Base-by-base conservation (phyloP, 2,888 invertebrate species). In the Brenthis daphne region DNA sequence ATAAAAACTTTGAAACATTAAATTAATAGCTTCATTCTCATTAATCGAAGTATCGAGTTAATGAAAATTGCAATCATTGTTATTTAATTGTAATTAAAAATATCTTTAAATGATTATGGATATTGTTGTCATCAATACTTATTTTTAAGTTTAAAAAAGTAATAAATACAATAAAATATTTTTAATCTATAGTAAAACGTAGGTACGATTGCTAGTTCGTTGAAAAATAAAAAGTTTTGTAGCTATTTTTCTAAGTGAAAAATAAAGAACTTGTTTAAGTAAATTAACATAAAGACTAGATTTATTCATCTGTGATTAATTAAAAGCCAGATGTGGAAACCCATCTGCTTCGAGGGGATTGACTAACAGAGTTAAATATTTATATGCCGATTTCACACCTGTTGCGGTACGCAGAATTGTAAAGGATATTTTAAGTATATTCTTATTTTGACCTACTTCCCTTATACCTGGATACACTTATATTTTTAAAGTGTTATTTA, bases 301-400 rank as follows among this genome's bases (percentile, higher is more conserved):
- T 53, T 37, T 51, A 63, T 37, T 12, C 11, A 13, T 12, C 37
- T 16, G 53, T 53, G 53, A 63, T 53, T 53, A 63, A 63, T 37
- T 56, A 43, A 61, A 67, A 48, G 55, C 61, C 68, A 73, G 56
- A 64, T 71, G 73, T 71, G 58, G 53, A 73, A 43, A 64, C 51
- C 24, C 72, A 69, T 67, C 69, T 72, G 72, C 68, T 65, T 66
- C 24, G 61, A 43, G 11, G 37, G 64, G 65, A 71, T 72, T 71
- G 61, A 65, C 55, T 54, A 67, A 69, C 51, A 57, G 37, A 58
- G 47, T 65, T 20, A 65, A 60, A 64, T 69, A 64, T 68, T 66
- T 69, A 66, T 73, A 68, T 72, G 65, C 50, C 65, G 70, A 73
- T 69, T 56, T 67, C 54, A 43, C 66, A 71, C 69, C 58, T 65